phyloP scores from a whole-genome alignment of 64 coral and sea anemone genomes.

The Porites australiensis region DNA sequence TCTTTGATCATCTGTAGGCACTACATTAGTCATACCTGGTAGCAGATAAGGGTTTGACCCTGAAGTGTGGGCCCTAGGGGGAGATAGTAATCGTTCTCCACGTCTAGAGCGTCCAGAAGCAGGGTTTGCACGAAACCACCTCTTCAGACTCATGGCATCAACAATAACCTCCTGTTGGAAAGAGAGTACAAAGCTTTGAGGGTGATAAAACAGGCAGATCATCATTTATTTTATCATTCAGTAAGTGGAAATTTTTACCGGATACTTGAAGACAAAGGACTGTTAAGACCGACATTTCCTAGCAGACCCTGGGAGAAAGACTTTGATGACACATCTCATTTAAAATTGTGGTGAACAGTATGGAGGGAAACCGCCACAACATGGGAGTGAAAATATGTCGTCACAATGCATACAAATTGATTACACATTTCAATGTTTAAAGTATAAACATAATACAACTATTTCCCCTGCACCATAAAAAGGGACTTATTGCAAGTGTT shows the following conservation, averaged over 20 bases:
- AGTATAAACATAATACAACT: no score
- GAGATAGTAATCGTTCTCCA: not conserved
- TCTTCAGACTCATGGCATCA: constrained; percentile 42
- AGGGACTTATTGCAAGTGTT: no score
- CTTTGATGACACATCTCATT: no score
- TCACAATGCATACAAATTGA: no score
- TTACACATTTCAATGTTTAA: no score
- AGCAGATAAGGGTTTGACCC: not conserved
- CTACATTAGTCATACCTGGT: constrained; percentile 42
- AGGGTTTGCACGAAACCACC: constrained; percentile 67
- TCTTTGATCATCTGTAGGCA: constrained; percentile 2
- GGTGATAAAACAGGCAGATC: not conserved
- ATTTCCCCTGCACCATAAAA: no score
- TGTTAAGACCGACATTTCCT: no score
- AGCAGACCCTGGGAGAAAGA: no score
- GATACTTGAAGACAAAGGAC: no score
- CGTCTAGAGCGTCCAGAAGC: constrained; percentile 36
- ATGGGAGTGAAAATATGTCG: no score
- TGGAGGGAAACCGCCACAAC: no score
- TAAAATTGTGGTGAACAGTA: no score
- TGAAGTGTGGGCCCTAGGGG: not conserved
- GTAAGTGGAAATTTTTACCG: not conserved
- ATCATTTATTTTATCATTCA: not conserved
- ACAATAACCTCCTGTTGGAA: constrained; percentile 36
- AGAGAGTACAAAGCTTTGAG: not conserved